These are phyloP conservation scores for Saccostrea echinata DNA, from an alignment of 1,140 invertebrate genomes.

Conservation along the genomic window DNA sequence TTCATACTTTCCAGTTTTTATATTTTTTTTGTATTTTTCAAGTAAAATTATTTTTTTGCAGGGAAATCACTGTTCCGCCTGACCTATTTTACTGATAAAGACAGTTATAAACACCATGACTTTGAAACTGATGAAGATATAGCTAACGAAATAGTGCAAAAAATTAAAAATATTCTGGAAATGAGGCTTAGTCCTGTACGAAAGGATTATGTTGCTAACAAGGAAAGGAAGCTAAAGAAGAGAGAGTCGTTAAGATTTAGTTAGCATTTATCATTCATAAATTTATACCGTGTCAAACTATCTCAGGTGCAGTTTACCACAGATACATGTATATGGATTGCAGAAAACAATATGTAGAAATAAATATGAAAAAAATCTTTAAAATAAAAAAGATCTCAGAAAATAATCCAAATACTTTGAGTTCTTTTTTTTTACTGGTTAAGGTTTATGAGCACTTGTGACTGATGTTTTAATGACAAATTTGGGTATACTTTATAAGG, in stretches of 20 bases:
- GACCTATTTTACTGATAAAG: conserved; percentile 79
- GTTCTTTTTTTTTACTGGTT: not conserved
- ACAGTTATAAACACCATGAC: conserved; percentile 89
- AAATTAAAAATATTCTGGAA: conserved; percentile 93
- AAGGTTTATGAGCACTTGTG: not conserved
- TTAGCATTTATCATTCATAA: not conserved
- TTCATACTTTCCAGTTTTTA: too few relatives aligned
- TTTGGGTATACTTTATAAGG: too few relatives aligned
- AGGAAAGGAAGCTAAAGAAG: conserved; percentile 68
- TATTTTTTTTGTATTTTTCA: too few relatives aligned
- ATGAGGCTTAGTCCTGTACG: conserved; percentile 88
- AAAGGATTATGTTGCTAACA: conserved; percentile 86
- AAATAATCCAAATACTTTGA: not conserved
- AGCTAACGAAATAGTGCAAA: conserved; percentile 91
- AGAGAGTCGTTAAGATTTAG: conserved; percentile 55
- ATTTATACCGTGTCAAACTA: not conserved
- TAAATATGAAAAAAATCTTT: not conserved
- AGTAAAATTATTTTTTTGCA: conserved; percentile 54
- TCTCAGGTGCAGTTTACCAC: conserved; percentile 8
- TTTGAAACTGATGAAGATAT: conserved; percentile 89
- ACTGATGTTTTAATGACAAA: not conserved
- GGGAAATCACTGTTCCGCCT: conserved; percentile 78
- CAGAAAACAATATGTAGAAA: not conserved
- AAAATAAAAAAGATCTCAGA: not conserved
- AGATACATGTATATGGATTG: not conserved